A percentile compares a stretch with the other conserved stretches of the same genome.
Evolutionary conservation across 2,797 vertebrate genomes (phyloP).

Genomic region (Rhinatrema bivittatum): DNA sequence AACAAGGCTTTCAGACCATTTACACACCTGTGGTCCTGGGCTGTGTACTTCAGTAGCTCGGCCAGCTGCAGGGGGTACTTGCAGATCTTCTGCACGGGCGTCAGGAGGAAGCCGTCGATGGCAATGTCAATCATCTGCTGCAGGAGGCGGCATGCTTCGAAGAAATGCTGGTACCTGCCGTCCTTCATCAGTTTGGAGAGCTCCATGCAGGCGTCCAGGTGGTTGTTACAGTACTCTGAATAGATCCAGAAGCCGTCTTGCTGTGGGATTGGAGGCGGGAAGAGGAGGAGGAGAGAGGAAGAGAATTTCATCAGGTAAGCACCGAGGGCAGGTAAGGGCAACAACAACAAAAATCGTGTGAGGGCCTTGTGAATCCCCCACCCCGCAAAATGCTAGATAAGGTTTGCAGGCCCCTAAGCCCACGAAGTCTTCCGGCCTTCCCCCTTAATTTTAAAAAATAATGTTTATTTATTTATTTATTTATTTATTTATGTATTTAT

Average conservation of each 20-base stretch:
- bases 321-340: neutral
- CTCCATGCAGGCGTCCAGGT: conserved; percentile 96
- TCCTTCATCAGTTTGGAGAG: conserved; percentile 95
- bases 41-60: conserved; percentile 94
- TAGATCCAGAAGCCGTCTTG: conserved; percentile 99
- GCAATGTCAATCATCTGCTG: conserved; percentile 98
- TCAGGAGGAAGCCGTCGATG: conserved; percentile 94
- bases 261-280: conserved; percentile 41
- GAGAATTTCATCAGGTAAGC: neutral
- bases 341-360: neutral
- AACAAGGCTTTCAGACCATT: neutral
- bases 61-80: conserved; percentile 96
- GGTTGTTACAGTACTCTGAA: conserved; percentile 98
- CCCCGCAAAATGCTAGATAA: too few relatives aligned
- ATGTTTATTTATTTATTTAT: too few relatives aligned
- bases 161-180: conserved; percentile 96
- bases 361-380: too few relatives aligned
- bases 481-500: too few relatives aligned
- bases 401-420: too few relatives aligned
- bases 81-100: conserved; percentile 98
- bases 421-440: too few relatives aligned
- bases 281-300: neutral
- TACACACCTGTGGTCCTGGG: conserved; percentile 89
- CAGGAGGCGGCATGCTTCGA: conserved; percentile 92
- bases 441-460: too few relatives aligned